Percentiles rank a stretch among this genome's conserved stretches.
phyloP scores from a whole-genome alignment of 2,888 invertebrate species.

The Campoletis raptor region DNA sequence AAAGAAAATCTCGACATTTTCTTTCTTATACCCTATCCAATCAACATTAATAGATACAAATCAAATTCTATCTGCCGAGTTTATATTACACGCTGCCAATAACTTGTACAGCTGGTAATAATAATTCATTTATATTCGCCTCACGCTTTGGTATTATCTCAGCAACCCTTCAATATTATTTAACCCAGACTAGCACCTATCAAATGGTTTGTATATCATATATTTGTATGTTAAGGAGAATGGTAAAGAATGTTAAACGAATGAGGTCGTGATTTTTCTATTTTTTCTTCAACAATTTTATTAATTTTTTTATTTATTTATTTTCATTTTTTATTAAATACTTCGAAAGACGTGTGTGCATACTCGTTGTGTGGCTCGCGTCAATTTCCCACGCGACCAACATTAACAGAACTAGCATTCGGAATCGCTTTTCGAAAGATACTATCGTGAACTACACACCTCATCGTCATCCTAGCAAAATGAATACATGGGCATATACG shows the following conservation, averaged over 20 bases:
- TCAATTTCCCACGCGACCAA: conserved; percentile 71
- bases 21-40: conserved; percentile 29
- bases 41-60: conserved; percentile 55
- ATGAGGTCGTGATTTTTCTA: conserved; percentile 59
- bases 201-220: conserved; percentile 41
- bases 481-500: background rate
- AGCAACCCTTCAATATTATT: conserved; percentile 54
- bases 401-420: conserved; percentile 60
- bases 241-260: conserved; percentile 57
- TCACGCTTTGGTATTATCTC: conserved; percentile 40
- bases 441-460: conserved; percentile 49
- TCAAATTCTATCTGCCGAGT: conserved; percentile 40
- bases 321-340: background rate
- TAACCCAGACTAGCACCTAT: conserved; percentile 30
- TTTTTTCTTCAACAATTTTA: background rate
- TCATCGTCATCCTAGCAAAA: conserved; percentile 38
- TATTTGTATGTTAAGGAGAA: conserved; percentile 16
- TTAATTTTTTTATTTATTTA: background rate
- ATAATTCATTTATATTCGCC: conserved; percentile 58
- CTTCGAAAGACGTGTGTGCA: conserved; percentile 20
- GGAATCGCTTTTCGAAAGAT: conserved; percentile 66
- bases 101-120: conserved; percentile 37
- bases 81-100: conserved; percentile 33
- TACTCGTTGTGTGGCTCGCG: conserved; percentile 55
- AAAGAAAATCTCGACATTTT: conserved; percentile 16